Percentiles rank a stretch among this genome's conserved stretches.
phyloP scores from a whole-genome alignment of 2,797 vertebrate genomes.

The Echiichthys vipera region DNA sequence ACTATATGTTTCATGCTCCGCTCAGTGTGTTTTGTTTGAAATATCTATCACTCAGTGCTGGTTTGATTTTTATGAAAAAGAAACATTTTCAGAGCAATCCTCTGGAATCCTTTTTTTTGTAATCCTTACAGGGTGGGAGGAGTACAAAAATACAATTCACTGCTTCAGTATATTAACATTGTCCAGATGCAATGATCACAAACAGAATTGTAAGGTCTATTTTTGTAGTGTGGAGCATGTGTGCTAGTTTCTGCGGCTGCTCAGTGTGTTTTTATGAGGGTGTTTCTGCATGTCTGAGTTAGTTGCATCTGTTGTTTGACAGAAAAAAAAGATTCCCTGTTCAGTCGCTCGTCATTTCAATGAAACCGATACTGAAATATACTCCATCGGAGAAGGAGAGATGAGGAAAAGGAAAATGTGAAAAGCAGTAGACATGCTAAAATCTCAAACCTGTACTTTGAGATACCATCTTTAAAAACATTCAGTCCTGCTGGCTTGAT shows the following conservation, averaged over 20 bases:
- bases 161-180: slow-evolving; percentile 68
- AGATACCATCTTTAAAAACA: slow-evolving; percentile 64
- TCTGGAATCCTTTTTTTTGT: slow-evolving; percentile 63
- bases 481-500: slow-evolving; percentile 42
- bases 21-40: slow-evolving; percentile 72
- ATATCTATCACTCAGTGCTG: slow-evolving; percentile 55
- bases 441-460: slow-evolving; percentile 19
- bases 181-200: slow-evolving; percentile 68
- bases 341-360: slow-evolving; percentile 15
- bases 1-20: slow-evolving; percentile 60
- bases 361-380: slow-evolving; percentile 42
- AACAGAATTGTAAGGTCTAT: slow-evolving; percentile 58
- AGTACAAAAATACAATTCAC: slow-evolving; percentile 61
- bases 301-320: slow-evolving; percentile 39
- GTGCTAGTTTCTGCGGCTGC: slow-evolving; percentile 40
- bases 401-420: background rate
- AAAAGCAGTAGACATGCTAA: slow-evolving; percentile 32
- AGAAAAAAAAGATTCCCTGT: slow-evolving; percentile 34
- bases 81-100: slow-evolving; percentile 69
- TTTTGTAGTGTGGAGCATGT: slow-evolving; percentile 50
- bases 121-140: slow-evolving; percentile 57
- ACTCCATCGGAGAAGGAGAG: background rate
- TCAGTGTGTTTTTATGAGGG: slow-evolving; percentile 46
- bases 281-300: slow-evolving; percentile 41
- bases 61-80: slow-evolving; percentile 75